Base-by-base conservation (phyloP, 2,888 invertebrate genomes). In the Acanthosepion esculentum region DNA sequence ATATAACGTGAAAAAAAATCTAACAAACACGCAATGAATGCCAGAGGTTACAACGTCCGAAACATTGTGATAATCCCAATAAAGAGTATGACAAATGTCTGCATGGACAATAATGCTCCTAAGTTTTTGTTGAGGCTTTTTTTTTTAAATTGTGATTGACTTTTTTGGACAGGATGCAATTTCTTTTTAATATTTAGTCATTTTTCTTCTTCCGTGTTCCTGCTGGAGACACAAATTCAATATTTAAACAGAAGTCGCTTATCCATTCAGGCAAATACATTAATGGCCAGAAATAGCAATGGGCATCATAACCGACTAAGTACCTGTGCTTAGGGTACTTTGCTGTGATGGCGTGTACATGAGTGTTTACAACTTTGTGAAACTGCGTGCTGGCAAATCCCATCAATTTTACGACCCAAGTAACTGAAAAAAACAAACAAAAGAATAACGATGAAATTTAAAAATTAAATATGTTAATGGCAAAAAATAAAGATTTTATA, bases 331-430 rank as follows among this genome's bases (percentile, higher is more conserved):
- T 95, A 5, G 97, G 97, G 94, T 95, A 96, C 59, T 94, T 95
- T 23, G 96, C 96, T 3, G 96, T 96, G 29, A 96, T 94, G 8
- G 96, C 96, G 94, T 97, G 96, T 18, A 95, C 95, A 95, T 96
- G 96, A 10, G 96, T 95, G 64, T 96, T 96, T 48, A 96, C 96
- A 6, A 97, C 97, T 95, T 96, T 96, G 53, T 95, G 12, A 15
- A 78, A 78, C 33, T 78, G n/a, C n/a, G 23, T 78, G 78, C 93
- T 48, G 96, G 94, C 95, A 55, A 95, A 94, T 91, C 95, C 95
- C 78, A 78, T 78, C 33, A 78, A 78, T 15, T 78, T 33, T 5
- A 78, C 78, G 18, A 78, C 78, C 15, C n/a, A n/a, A 3, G 78
- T 78, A 18, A 78, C 78, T 78, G 78, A 1, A 78, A 78, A 15